phyloP scores from a whole-genome alignment of 2,797 vertebrate genomes.

The Acanthurus lineatus region DNA sequence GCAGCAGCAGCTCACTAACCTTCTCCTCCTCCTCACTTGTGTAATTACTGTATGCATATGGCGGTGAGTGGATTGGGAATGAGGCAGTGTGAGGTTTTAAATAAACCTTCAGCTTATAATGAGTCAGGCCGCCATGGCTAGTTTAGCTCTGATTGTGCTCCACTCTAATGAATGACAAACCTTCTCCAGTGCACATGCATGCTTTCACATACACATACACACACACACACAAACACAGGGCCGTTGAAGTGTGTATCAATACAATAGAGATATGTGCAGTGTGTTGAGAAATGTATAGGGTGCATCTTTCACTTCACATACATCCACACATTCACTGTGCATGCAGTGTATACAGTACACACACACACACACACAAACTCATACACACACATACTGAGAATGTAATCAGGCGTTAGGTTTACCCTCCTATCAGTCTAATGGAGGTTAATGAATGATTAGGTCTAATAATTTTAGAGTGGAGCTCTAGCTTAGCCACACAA shows the following conservation, averaged over 20 bases:
- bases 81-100: slow-evolving; percentile 89
- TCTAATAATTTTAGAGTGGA: slow-evolving; percentile 83
- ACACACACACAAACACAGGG: slow-evolving; percentile 6
- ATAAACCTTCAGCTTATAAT: slow-evolving; percentile 90
- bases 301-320: slow-evolving; percentile 41
- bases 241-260: slow-evolving; percentile 36
- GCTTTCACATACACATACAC: slow-evolving; percentile 29
- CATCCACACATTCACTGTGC: not conserved
- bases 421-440: slow-evolving; percentile 84
- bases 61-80: slow-evolving; percentile 92
- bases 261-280: slow-evolving; percentile 55
- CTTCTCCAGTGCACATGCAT: slow-evolving; percentile 54
- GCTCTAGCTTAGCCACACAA: slow-evolving; percentile 70
- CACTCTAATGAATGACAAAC: slow-evolving; percentile 86
- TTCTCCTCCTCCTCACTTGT: slow-evolving; percentile 90
- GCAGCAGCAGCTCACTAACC: slow-evolving; percentile 79
- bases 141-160: slow-evolving; percentile 88
- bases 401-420: slow-evolving; percentile 83
- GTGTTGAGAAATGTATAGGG: slow-evolving; percentile 48
- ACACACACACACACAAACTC: slow-evolving; percentile 37
- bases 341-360: not conserved
- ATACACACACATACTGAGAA: slow-evolving; percentile 47
- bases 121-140: slow-evolving; percentile 88
- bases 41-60: slow-evolving; percentile 98
- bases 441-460: slow-evolving; percentile 86